Base-by-base conservation (phyloP, 2,113 vertebrate genomes). In the Dunckerocampus dactyliophorus region DNA sequence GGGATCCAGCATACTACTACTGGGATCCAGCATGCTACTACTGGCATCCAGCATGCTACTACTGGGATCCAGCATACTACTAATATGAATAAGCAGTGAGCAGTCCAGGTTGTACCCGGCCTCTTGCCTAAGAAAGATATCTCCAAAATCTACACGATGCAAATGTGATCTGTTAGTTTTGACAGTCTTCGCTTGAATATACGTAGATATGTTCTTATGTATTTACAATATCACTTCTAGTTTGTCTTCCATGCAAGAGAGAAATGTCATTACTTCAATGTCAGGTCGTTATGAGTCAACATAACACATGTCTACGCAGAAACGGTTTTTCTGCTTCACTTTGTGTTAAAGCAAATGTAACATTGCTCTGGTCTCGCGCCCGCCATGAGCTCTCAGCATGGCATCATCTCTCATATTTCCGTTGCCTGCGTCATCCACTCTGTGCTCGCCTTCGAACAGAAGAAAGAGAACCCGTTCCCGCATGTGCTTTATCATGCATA, bases 401-500 rank as follows among this genome's bases (percentile, higher is more conserved):
- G n/a, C 24, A 49, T 72, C 24, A 49, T 72, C 39, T 24, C 53
- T 69, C 45, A 53, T 34, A 63, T 74, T 69, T 51, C 67, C 31
- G 76, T 37, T 59, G 55, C 50, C 66, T 39, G 22, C 47, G 68
- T 74, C 71, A 71, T 82, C 67, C 6, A 9, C 64, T 70, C 59
- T 50, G 17, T 45, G 43, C 57, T 21, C 24, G 24, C 4, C 46
- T 8, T 8, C 4, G 14, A 77, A 71, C 62, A 69, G 21, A 59
- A 31, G 59, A 47, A 69, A 55, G 55, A 60, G 2, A 62, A 62
- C 51, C 31, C 45, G 37, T 68, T 50, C 47, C 48, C 52, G 8
- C 2, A 19, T 54, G 31, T 19, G 16, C 54, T 19, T 17, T 68
- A 8, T 17, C 8, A 13, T 57, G 43, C 91, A 69, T 89, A 99